Evolutionary conservation across 2,888 invertebrate genomes (phyloP).

Genomic region (Catocala fraxini): DNA sequence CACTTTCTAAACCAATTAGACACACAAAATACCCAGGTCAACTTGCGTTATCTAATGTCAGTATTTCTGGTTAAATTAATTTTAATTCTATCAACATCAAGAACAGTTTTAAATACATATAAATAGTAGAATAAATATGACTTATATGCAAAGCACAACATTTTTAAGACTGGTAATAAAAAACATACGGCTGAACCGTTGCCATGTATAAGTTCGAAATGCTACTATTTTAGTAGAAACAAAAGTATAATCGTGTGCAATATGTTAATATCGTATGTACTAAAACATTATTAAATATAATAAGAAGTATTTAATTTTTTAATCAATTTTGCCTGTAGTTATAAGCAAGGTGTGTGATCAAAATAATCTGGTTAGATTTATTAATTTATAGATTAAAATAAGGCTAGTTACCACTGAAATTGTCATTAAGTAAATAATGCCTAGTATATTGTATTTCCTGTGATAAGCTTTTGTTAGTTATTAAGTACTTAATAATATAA

Average conservation of each 20-base stretch:
- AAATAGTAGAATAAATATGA: no score
- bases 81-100: no score
- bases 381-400: slow-evolving; percentile 18
- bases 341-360: slow-evolving; percentile 29
- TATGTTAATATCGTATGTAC: no score
- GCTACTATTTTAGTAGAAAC: no score
- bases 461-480: slow-evolving; percentile 43
- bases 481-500: slow-evolving; percentile 19
- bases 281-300: no score
- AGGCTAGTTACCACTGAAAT: slow-evolving; percentile 27
- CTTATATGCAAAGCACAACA: background rate
- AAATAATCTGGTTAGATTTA: slow-evolving; percentile 30
- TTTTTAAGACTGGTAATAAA: background rate
- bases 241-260: no score
- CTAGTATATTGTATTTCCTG: slow-evolving; percentile 25
- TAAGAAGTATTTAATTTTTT: background rate
- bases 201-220: no score
- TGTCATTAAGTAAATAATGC: slow-evolving; percentile 12
- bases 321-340: slow-evolving; percentile 8
- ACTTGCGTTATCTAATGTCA: no score
- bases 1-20: no score
- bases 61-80: no score
- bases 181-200: background rate
- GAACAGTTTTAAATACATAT: no score
- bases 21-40: no score